Evolutionary conservation across 2,113 vertebrate species (phyloP).

Genomic region (Nerophis lumbriciformis): DNA sequence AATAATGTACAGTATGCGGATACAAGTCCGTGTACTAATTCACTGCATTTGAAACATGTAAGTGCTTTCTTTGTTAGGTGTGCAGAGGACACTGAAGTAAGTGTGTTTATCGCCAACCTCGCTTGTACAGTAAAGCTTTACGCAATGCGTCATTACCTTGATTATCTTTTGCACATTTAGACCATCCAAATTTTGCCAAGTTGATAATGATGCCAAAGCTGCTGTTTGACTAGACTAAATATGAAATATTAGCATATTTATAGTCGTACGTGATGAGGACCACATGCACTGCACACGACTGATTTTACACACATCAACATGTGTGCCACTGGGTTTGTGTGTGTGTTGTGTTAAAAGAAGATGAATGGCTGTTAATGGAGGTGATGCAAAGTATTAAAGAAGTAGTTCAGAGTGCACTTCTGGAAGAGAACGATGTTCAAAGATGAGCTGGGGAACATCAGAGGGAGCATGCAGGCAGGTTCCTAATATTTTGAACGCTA

Average conservation of each 20-base stretch:
- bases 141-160: no score
- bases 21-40: no score
- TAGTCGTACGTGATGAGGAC: conserved; percentile 22
- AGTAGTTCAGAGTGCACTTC: conserved; percentile 10
- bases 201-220: conserved; percentile 1
- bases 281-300: conserved; percentile 42
- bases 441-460: not conserved
- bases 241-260: conserved; percentile 25
- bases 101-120: no score
- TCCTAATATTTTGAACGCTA: conserved; percentile 41
- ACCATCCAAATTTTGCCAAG: not conserved
- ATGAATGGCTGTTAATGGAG: conserved; percentile 34
- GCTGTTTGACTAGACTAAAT: conserved; percentile 4
- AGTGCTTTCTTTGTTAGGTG: no score
- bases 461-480: not conserved
- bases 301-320: conserved; percentile 27
- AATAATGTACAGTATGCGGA: no score
- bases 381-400: conserved; percentile 42
- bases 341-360: conserved; percentile 37
- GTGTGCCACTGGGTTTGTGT: conserved; percentile 10
- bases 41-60: no score
- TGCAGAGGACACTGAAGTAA: no score
- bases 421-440: not conserved
- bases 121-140: no score
- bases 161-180: not conserved